Percentiles rank a stretch among this genome's conserved stretches.
Conservation (phyloP, 2,888 invertebrate species). For the Nomada goodeniana region DNA sequence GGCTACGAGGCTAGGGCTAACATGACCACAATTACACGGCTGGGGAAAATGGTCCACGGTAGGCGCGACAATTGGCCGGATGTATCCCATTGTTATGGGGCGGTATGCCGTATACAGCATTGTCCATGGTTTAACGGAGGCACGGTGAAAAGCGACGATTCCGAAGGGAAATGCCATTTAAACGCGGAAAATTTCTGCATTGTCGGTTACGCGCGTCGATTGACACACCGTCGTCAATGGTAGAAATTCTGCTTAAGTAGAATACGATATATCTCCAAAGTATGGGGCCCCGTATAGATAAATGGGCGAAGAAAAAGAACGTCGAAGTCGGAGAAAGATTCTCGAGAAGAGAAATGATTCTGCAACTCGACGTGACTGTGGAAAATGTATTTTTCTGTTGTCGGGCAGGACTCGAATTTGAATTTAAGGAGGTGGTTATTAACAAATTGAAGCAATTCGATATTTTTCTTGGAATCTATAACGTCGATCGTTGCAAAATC, state of each 20-base stretch:
- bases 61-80: slow-evolving; percentile 84
- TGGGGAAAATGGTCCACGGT: slow-evolving; percentile 65
- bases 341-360: background rate
- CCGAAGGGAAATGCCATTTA: slow-evolving; percentile 76
- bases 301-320: background rate
- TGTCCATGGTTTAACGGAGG: slow-evolving; percentile 74
- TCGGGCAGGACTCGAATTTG: no score
- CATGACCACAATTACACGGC: slow-evolving; percentile 76
- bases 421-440: no score
- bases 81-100: slow-evolving; percentile 80
- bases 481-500: no score
- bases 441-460: no score
- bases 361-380: background rate
- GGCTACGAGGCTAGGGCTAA: slow-evolving; percentile 57
- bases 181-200: slow-evolving; percentile 78
- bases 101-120: slow-evolving; percentile 63
- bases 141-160: slow-evolving; percentile 72
- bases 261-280: slow-evolving; percentile 46
- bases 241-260: slow-evolving; percentile 53
- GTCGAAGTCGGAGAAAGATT: background rate
- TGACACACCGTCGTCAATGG: slow-evolving; percentile 41
- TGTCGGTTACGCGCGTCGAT: slow-evolving; percentile 65
- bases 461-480: no score
- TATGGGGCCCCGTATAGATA: background rate
- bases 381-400: no score